These are phyloP conservation scores for Coreoperca whiteheadi DNA, from an alignment of 2,113 vertebrate genomes.

Conservation along the genomic window DNA sequence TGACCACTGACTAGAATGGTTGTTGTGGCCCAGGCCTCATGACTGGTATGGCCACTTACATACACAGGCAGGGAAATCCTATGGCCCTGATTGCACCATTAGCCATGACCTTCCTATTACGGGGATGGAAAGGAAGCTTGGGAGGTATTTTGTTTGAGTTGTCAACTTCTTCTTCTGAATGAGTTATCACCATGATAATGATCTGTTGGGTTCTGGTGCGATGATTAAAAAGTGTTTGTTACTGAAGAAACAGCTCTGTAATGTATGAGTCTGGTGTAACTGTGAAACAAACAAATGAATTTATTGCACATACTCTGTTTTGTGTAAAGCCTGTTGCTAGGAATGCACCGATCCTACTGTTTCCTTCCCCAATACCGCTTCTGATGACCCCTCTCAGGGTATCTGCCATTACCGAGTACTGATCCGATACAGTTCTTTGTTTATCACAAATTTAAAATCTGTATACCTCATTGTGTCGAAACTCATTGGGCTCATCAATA, in stretches of 20 bases:
- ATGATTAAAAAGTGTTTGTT: slow-evolving; percentile 5
- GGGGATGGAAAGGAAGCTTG: slow-evolving; percentile 35
- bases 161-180: slow-evolving; percentile 24
- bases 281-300: not conserved
- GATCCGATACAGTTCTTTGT: not conserved
- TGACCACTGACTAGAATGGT: slow-evolving; percentile 71
- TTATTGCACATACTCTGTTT: not conserved
- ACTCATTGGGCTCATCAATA: not conserved
- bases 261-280: not conserved
- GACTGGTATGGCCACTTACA: slow-evolving; percentile 63
- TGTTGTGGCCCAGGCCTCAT: slow-evolving; percentile 71
- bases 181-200: slow-evolving; percentile 28
- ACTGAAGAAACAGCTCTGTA: not conserved
- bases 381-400: not conserved
- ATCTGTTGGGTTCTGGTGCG: slow-evolving; percentile 10
- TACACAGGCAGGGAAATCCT: slow-evolving; percentile 57
- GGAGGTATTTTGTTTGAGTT: slow-evolving; percentile 46
- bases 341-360: not conserved
- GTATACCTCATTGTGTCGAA: not conserved
- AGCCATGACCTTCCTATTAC: slow-evolving; percentile 54
- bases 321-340: not conserved
- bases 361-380: not conserved
- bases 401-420: not conserved
- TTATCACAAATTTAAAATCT: not conserved
- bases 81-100: slow-evolving; percentile 40